Evolutionary conservation across 2,113 vertebrate species (phyloP).

Genomic region (Lontra canadensis): DNA sequence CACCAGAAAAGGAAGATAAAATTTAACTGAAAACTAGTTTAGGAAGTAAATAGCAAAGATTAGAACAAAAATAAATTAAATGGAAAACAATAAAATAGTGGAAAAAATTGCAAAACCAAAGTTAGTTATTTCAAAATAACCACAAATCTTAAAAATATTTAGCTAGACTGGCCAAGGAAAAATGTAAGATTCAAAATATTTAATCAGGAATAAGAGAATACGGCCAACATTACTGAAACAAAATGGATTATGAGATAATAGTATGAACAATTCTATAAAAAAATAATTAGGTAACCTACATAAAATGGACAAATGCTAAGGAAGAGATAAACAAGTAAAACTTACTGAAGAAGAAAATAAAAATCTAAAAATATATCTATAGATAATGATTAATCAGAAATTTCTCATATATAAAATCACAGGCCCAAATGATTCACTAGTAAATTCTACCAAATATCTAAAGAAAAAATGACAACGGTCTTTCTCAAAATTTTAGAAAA

Average conservation of each 20-base stretch:
- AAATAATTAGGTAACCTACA: not conserved
- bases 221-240: not conserved
- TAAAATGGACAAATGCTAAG: not conserved
- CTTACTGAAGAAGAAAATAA: not conserved
- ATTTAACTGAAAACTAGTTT: no score
- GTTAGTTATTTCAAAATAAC: not conserved
- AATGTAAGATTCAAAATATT: not conserved
- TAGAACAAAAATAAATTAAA: not conserved
- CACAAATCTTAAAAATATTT: not conserved
- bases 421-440: not conserved
- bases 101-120: not conserved
- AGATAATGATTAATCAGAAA: not conserved
- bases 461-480: not conserved
- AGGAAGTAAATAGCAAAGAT: no score
- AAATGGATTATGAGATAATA: not conserved
- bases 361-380: not conserved
- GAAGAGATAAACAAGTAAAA: not conserved
- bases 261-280: not conserved
- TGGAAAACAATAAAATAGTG: not conserved
- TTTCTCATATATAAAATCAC: not conserved
- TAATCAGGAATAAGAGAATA: not conserved
- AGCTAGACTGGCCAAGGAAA: not conserved
- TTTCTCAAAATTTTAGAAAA: not conserved
- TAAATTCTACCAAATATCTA: not conserved
- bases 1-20: no score